A percentile compares a stretch with the other conserved stretches of the same genome.
Conservation (phyloP, 2,113 vertebrate species). For the Cheilinus undulatus region DNA sequence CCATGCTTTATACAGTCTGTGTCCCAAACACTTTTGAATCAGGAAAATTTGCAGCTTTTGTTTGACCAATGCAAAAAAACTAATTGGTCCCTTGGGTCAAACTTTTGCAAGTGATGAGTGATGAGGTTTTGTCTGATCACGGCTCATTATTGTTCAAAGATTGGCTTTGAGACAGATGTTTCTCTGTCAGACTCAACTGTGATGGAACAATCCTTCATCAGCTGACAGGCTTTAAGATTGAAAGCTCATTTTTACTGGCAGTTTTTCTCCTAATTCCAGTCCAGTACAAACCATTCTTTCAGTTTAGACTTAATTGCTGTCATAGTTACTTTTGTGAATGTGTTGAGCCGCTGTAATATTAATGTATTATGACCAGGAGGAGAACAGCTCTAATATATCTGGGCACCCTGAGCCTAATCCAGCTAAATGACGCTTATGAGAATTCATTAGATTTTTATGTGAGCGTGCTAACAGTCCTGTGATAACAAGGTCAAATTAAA, state of each 20-base stretch:
- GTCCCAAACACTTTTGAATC: too few relatives aligned
- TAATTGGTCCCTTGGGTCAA: too few relatives aligned
- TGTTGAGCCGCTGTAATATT: neutral
- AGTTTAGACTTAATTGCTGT: neutral
- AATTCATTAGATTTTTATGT: slow-evolving; percentile 24
- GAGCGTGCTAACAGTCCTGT: neutral
- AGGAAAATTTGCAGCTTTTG: too few relatives aligned
- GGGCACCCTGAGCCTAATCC: neutral
- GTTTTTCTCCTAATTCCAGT: neutral
- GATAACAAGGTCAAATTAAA: slow-evolving; percentile 52
- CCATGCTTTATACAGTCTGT: too few relatives aligned
- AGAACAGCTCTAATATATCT: neutral
- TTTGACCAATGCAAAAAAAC: too few relatives aligned
- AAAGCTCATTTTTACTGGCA: neutral
- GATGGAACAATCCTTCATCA: neutral
- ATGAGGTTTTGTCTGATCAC: too few relatives aligned
- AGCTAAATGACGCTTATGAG: slow-evolving; percentile 13
- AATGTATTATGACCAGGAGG: neutral
- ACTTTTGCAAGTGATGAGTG: too few relatives aligned
- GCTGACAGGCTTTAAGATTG: neutral
- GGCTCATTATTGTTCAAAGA: too few relatives aligned
- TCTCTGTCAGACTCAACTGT: neutral
- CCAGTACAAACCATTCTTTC: neutral
- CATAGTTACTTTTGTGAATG: neutral
- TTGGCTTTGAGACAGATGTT: too few relatives aligned